phyloP scores from a whole-genome alignment of 2,797 vertebrate species.

The Tarsius wallacei region DNA sequence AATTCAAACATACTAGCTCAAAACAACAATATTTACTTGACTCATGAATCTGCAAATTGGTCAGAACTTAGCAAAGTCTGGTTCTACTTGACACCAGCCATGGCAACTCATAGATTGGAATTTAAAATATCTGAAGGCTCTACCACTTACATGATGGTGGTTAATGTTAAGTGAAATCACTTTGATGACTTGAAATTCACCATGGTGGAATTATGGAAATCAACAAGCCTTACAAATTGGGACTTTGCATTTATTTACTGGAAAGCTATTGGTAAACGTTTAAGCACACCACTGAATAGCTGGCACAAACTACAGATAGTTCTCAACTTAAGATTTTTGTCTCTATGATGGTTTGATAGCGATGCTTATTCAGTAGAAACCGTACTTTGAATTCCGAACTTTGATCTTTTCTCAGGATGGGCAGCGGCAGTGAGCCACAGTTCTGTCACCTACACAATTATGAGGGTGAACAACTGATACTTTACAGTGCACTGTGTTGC shows the following conservation, averaged over 20 bases:
- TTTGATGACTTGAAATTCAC: background rate
- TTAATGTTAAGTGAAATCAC: background rate
- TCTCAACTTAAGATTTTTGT: background rate
- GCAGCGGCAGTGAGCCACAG: background rate
- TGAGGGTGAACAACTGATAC: background rate
- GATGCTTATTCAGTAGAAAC: background rate
- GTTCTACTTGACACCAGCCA: background rate
- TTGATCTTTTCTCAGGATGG: background rate
- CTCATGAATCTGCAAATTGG: background rate
- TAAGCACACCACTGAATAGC: background rate
- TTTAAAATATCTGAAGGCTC: background rate
- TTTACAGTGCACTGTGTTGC: background rate
- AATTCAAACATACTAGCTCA: background rate
- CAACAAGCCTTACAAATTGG: background rate
- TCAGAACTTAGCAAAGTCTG: background rate
- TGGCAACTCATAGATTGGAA: background rate
- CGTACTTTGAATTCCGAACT: background rate
- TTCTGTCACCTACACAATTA: background rate
- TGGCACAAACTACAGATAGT: background rate
- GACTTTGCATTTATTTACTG: constrained; percentile 1
- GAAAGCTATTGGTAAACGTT: constrained; percentile 59
- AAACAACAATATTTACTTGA: background rate
- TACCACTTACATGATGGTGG: background rate
- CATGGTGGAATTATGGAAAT: background rate
- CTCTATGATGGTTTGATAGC: background rate